These are phyloP conservation scores for Hoplodrina ambigua DNA, from an alignment of 2,888 invertebrate genomes.

Conservation along the genomic window DNA sequence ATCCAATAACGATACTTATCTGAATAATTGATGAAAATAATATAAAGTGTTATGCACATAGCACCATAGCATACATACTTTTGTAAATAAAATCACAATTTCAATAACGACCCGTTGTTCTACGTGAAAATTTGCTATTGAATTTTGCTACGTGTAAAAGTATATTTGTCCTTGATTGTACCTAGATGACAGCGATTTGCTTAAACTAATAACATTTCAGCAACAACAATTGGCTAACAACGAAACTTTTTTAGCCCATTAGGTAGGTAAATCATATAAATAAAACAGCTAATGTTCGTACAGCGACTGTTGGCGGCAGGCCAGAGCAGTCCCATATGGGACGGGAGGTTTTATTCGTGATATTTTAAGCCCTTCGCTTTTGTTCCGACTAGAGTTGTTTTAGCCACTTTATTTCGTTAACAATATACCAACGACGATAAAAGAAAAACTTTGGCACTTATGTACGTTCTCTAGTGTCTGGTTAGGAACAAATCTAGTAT, in stretches of 20 bases:
- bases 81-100: no score
- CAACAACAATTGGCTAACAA: constrained; percentile 8
- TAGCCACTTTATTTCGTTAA: constrained; percentile 29
- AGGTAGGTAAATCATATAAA: constrained; percentile 43
- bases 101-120: no score
- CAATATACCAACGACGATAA: constrained; percentile 11
- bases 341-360: constrained; percentile 60
- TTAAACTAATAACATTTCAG: constrained; percentile 6
- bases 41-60: no score
- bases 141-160: no score
- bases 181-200: no score
- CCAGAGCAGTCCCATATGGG: constrained; percentile 62
- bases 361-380: constrained; percentile 57
- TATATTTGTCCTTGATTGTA: no score
- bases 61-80: no score
- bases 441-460: constrained; percentile 17
- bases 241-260: constrained; percentile 25
- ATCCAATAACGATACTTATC: neutral
- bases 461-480: constrained; percentile 1
- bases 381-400: constrained; percentile 47
- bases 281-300: constrained; percentile 52
- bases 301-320: constrained; percentile 53
- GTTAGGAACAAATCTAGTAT: neutral
- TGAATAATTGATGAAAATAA: neutral
- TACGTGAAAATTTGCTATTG: no score